Evolutionary conservation across 2,797 vertebrate species (phyloP), one percentile per base, ranked within the genome.

Genomic region (Muraenolepis orangiensis): DNA sequence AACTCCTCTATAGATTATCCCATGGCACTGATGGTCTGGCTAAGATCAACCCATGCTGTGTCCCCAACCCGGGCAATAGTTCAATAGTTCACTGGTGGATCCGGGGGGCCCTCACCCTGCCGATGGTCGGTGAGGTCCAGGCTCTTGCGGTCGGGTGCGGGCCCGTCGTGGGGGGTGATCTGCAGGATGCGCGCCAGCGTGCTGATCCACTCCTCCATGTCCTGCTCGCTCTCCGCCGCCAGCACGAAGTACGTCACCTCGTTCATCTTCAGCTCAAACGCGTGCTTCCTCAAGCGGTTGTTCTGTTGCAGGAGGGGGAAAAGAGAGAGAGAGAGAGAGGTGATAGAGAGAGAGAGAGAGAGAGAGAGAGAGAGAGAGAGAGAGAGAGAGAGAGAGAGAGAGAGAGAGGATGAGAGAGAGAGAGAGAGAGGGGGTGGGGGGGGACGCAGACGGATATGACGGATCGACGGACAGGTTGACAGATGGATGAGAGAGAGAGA

Each of bases 261-360:
- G 77, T 98, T 97, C 98, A 99, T 98, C 94, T 99, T 99, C 92
- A 99, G 86, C 86, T 99, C 98, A 84, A 99, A 98, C 83, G 98
- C 96, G 16, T 98, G 93, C 86, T 98, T 98, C 90, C 97, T 95
- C 76, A 99, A 91, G 67, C 95, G 95, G 89, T 95, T 97, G 84
- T 99, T 99, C 98, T 99, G 77, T 18, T 70, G 34, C 42, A 36
- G 75, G 11, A 51, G 46, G 38, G 38, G 75, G 6, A n/a, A 81
- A 61, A 71, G 70, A 74, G 13, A 32, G 75, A 61, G 30, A 6
- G 0, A 11, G 6, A 32, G 29, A 28, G 0, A 14, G 28, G 30
- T 1, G 20, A 16, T 14, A 2, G 16, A 23, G 69, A 23, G 6
- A 12, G 69, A 26, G 20, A 23, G 13, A 16, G 67, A 1, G 32